These are phyloP conservation scores for Rallus limicola DNA, from an alignment of 2,113 vertebrate species.

Conservation along the genomic window DNA sequence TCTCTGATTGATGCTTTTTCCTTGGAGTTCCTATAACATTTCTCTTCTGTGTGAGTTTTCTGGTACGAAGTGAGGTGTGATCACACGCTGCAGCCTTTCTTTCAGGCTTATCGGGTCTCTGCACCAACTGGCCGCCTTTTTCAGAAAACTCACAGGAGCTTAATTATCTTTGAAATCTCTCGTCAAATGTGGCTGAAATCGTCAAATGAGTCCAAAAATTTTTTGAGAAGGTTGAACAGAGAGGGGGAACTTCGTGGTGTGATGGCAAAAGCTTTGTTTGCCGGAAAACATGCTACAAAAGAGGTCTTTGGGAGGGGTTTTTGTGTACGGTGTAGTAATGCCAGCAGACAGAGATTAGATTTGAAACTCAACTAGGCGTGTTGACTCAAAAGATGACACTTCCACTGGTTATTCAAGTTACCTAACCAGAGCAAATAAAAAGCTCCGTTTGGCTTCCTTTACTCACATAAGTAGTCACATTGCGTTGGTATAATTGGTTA, in stretches of 20 bases:
- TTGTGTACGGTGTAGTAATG: neutral
- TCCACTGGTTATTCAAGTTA: slow-evolving; percentile 20
- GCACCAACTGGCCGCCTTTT: slow-evolving; percentile 40
- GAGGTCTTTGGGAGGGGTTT: neutral
- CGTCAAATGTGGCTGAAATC: slow-evolving; percentile 18
- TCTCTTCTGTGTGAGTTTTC: neutral
- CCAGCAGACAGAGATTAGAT: slow-evolving; percentile 1
- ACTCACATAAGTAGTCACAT: neutral
- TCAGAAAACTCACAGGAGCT: slow-evolving; percentile 6
- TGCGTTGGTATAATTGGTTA: neutral
- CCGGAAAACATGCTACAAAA: neutral
- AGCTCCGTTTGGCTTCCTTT: neutral
- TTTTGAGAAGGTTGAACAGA: neutral
- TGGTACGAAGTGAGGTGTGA: slow-evolving; percentile 43
- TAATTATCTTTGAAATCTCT: slow-evolving; percentile 48
- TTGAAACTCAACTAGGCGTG: neutral
- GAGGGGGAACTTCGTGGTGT: neutral
- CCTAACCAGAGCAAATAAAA: slow-evolving; percentile 20
- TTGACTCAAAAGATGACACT: slow-evolving; percentile 39
- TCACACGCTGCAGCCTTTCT: slow-evolving; percentile 56
- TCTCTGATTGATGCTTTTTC: slow-evolving; percentile 44
- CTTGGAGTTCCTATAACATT: slow-evolving; percentile 12
- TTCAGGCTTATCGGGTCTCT: neutral
- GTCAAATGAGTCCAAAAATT: neutral
- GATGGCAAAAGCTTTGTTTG: neutral